Base-by-base conservation (phyloP, 2,113 vertebrate genomes). In the Gambusia affinis region DNA sequence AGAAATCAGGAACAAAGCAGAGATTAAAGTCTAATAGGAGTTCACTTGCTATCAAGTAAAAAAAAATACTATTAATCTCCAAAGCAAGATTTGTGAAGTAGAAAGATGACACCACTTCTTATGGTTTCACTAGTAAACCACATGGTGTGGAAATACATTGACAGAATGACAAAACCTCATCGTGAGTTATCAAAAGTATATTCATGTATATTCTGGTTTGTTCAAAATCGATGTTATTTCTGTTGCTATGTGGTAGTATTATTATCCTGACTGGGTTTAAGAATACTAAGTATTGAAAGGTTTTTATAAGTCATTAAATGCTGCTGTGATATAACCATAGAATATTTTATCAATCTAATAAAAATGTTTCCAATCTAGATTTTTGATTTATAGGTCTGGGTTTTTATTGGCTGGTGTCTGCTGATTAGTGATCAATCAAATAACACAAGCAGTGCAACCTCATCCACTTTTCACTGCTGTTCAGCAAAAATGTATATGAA, bases 21-120 rank as follows among this genome's bases (percentile, higher is more conserved):
- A 60, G 3, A 39, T 39, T 61, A 61, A 24, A 67, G 47, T 73
- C 35, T n/a, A 64, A 44, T 33, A 11, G n/a, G 11, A 37, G 27
- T 78, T 69, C 35, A 8, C 31, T 65, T 4, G 37, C 51, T 44
- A 5, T 54, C 39, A 1, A 57, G 31, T 63, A 11, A 37, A 37
- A 37, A 35, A 35, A 35, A 70, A 68, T 64, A 66, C 24, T 30
- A 64, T 64, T 37, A 5, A 57, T 76, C 63, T 37, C 22, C 61
- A 37, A 62, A 72, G 37, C 39, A 37, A 22, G 8, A 62, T 11
- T n/a, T 35, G 4, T 64, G 64, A 28, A n/a, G 28, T 42, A 28
- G 33, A 29, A 57, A 27, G 33, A 39, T 35, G 19, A n/a, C 28
- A 60, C 15, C 8, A 11, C 24, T 35, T 54, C 22, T 74, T 12